Evolutionary conservation across 2,888 invertebrate genomes (phyloP).

Genomic region (Lasioglossum pauxillum): DNA sequence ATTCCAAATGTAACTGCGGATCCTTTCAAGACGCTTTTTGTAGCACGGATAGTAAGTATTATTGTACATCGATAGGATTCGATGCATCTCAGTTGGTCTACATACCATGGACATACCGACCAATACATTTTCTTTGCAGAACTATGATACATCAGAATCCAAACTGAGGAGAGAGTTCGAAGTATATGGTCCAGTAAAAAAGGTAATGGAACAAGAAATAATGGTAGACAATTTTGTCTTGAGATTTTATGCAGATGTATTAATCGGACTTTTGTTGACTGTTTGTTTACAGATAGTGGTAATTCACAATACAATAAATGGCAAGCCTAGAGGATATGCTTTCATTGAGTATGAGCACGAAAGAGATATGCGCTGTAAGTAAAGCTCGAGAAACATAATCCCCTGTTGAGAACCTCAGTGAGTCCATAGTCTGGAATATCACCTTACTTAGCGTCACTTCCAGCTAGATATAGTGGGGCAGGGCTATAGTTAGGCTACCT

Average conservation of each 20-base stretch:
- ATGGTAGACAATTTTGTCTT: background rate
- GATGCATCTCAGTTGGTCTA: background rate
- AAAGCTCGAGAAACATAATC: slow-evolving; percentile 70
- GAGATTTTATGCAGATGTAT: background rate
- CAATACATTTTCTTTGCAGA: slow-evolving; percentile 87
- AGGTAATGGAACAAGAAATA: slow-evolving; percentile 87
- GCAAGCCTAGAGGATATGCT: slow-evolving; percentile 99
- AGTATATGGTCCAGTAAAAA: slow-evolving; percentile 98
- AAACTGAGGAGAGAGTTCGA: slow-evolving; percentile 99
- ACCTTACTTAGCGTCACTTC: slow-evolving; percentile 82
- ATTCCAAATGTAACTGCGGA: slow-evolving; percentile 93
- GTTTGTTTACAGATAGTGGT: slow-evolving; percentile 91
- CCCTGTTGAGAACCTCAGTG: slow-evolving; percentile 63
- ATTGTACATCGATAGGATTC: background rate
- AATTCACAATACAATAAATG: slow-evolving; percentile 93
- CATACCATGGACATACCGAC: background rate
- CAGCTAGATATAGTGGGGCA: slow-evolving; percentile 79
- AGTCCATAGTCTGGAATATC: slow-evolving; percentile 77
- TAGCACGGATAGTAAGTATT: slow-evolving; percentile 95
- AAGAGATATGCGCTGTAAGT: slow-evolving; percentile 99
- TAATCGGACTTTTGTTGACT: background rate
- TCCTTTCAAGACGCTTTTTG: slow-evolving; percentile 98
- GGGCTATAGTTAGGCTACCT: slow-evolving; percentile 77
- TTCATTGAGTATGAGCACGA: slow-evolving; percentile 99
- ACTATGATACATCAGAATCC: slow-evolving; percentile 99